Evolutionary conservation across 2,888 invertebrate genomes (phyloP).

Genomic region (Drosophila nr. medialis): DNA sequence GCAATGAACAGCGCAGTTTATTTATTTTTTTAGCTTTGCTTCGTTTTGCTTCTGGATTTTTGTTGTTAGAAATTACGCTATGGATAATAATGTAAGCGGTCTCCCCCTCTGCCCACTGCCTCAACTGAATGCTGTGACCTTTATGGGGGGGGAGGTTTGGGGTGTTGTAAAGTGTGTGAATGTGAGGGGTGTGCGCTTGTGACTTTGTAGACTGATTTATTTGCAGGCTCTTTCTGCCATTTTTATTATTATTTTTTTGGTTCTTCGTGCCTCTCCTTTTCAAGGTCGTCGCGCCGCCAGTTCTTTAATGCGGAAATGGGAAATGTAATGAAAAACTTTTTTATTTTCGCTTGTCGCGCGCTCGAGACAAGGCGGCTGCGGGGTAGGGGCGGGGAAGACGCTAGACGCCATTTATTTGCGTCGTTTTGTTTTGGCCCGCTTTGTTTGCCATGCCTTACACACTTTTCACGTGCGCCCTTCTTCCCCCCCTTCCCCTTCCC

Average conservation of each 20-base stretch:
- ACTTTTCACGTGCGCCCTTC: conserved; percentile 30
- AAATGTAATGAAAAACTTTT: conserved; percentile 75
- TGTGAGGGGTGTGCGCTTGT: conserved; percentile 22
- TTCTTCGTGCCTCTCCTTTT: conserved; percentile 38
- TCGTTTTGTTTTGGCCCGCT: conserved; percentile 54
- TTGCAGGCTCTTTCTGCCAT: conserved; percentile 71
- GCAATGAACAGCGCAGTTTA: conserved; percentile 1
- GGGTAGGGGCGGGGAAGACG: conserved; percentile 18
- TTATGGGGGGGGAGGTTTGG: conserved; percentile 8
- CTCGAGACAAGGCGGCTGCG: background rate
- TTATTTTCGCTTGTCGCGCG: conserved; percentile 42
- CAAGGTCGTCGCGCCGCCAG: conserved; percentile 70
- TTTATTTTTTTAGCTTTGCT: conserved; percentile 27
- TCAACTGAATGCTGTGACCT: conserved; percentile 41
- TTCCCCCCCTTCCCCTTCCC: no score
- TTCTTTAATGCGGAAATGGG: conserved; percentile 73
- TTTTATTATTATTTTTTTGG: conserved; percentile 77
- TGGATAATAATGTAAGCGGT: conserved; percentile 64
- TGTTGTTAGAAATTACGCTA: conserved; percentile 77
- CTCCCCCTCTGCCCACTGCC: background rate
- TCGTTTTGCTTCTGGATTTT: conserved; percentile 30
- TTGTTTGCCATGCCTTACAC: conserved; percentile 36
- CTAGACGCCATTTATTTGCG: conserved; percentile 61
- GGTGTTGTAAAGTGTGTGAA: background rate
- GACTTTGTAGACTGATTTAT: conserved; percentile 76